Evolutionary conservation across 2,113 vertebrate genomes (phyloP), one percentile per base, ranked within the genome.

Genomic region (Apus apus): DNA sequence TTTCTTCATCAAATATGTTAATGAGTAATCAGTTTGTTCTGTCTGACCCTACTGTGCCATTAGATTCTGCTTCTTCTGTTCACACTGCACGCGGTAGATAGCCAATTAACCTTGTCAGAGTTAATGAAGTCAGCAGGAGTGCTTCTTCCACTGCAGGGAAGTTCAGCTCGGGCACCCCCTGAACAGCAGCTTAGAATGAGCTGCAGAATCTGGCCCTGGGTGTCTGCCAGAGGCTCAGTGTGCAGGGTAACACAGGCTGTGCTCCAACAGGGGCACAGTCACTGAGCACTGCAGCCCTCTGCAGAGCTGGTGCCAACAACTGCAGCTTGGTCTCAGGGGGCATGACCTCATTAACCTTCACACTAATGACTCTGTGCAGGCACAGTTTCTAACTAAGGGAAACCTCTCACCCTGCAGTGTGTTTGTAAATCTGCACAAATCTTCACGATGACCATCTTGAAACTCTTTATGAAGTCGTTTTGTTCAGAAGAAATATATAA

Each of bases 161-260:
- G 48, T 50, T 77, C 11, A 56, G 29, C 8, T 43, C 43, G 57
- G 68, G 62, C 14, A 27, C 51, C 22, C 72, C 36, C 53, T 26
- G 68, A 36, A 4, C 0, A n/a, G 36, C 1, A 3, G 5, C 16
- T 61, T 65, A 10, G 21, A 13, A 1, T 1, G 50, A 75, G 45
- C 9, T 80, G 40, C 75, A 56, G 71, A 13, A 23, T 14, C 25
- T 29, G 21, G n/a, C 60, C 56, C 64, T 13, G 17, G 25, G 5
- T 3, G 22, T 66, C 67, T 32, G 19, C 68, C 61, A 25, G 51
- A 15, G 51, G 30, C 8, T 58, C 32, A 5, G 58, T 15, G 5
- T 2, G 17, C 22, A 4, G 2, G 20, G 73, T 14, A 11, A 38
- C 60, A 7, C 23, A 22, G 20, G 17, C 54, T 51, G 11, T 3